phyloP scores from a whole-genome alignment of 1,140 invertebrate genomes.

The Ptiloglossa arizonensis region DNA sequence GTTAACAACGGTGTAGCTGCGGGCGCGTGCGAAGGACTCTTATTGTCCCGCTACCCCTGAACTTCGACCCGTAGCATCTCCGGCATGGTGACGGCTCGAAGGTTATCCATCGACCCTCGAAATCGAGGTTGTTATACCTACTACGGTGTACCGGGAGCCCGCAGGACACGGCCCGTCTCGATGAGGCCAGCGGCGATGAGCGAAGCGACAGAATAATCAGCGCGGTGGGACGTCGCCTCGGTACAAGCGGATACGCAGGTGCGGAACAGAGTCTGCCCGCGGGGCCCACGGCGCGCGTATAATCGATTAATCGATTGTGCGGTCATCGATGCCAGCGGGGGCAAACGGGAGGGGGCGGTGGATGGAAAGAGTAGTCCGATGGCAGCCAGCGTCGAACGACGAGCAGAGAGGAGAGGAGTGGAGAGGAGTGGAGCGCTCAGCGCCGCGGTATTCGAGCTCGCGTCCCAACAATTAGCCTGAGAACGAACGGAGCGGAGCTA shows the following conservation, averaged over 20 bases:
- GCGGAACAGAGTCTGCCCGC: conserved; percentile 37
- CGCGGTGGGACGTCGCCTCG: conserved; percentile 29
- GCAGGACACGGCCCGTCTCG: not conserved
- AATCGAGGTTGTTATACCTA: too few species aligned
- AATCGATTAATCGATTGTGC: conserved; percentile 71
- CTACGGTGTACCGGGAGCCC: too few species aligned
- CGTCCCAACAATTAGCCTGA: conserved; percentile 73
- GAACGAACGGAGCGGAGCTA: conserved; percentile 64
- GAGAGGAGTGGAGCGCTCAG: not conserved
- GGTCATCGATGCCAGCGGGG: conserved; percentile 29
- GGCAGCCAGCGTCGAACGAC: too few species aligned
- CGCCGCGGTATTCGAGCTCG: conserved; percentile 63
- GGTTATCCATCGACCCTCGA: too few species aligned
- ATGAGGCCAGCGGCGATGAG: conserved; percentile 9
- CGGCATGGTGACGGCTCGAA: too few species aligned
- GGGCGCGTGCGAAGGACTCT: too few species aligned
- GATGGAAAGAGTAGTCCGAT: not conserved
- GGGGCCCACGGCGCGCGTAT: conserved; percentile 42
- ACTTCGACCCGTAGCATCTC: too few species aligned
- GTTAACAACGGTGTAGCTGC: too few species aligned
- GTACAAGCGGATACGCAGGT: conserved; percentile 52
- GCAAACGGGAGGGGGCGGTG: not conserved
- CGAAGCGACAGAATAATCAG: conserved; percentile 60
- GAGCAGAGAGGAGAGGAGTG: too few species aligned
- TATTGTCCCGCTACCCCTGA: too few species aligned